Base-by-base conservation (phyloP, 2,888 invertebrate species). In the Ormia ochracea region DNA sequence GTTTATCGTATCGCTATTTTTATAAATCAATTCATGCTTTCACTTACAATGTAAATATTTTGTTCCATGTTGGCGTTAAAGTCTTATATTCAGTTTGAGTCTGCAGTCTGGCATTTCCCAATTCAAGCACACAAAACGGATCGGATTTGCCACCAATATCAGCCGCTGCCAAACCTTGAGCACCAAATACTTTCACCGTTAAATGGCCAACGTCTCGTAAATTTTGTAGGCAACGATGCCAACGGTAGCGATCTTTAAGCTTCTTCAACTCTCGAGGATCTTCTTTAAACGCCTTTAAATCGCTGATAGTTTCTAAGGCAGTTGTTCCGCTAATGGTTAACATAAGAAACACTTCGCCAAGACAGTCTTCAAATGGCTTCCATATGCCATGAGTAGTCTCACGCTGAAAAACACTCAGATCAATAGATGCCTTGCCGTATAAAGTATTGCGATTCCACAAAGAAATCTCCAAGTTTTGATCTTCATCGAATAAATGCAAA, bases 21-120 rank as follows among this genome's bases (percentile, higher is more conserved):
- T 12, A 23, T 19, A 43, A 9, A 17, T 17, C 1, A n/a, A 26
- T 23, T 6, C n/a, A 7, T 14, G 28, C 9, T 33, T 23, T 17
- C 58, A 92, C 95, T 93, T 91, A 97, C 96, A 99, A 98, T 50
- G 97, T 98, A 89, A 99, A 99, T 83, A 98, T 96, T 90, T 99
- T 99, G 91, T 98, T 97, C 99, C 99, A 99, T 83, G 94, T 96
- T 0, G 99, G 99, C 66, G 95, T 92, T 21, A 99, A 90, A 0
- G 99, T 99, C 90, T 99, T 98, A 90, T 99, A 99, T 90, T 99
- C 98, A 0, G 99, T 99, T 89, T 99, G 98, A 0, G 99, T 99
- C 90, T 99, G 98, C 36, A 99, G 91, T 61, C 99, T 93, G 0
- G 97, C 94, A 88, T 99, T 99, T 12, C 97, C 96, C 81, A 99